Evolutionary conservation across 2,888 invertebrate genomes (phyloP).

Genomic region (Helobdella robusta): DNA sequence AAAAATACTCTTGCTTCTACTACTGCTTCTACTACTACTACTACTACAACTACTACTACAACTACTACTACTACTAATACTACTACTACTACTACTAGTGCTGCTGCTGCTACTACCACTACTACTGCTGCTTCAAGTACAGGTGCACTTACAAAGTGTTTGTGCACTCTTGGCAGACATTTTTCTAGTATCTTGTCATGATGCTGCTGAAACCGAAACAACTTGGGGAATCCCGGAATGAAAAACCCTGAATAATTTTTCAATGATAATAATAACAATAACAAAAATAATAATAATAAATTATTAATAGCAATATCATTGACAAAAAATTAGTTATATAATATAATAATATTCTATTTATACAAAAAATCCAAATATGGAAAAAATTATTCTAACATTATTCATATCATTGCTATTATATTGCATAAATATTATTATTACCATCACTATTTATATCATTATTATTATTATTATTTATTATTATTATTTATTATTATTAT

Average conservation of each 20-base stretch:
- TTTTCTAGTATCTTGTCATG: conserved; percentile 89
- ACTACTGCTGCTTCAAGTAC: neutral
- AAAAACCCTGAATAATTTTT: conserved; percentile 65
- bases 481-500: neutral
- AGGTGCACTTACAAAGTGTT: conserved; percentile 61
- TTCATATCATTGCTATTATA: no score
- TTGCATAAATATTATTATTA: neutral
- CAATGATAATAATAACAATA: no score
- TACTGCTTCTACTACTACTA: no score
- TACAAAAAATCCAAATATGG: no score
- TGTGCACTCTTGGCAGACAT: conserved; percentile 86
- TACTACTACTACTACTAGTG: no score
- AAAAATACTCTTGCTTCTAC: neutral
- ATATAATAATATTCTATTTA: no score
- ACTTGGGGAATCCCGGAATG: conserved; percentile 93
- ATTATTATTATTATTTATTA: neutral
- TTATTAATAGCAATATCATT: no score
- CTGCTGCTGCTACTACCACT: neutral
- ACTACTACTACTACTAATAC: no score
- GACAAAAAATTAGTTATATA: no score
- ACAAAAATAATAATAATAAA: no score
- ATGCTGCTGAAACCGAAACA: conserved; percentile 85
- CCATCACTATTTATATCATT: neutral
- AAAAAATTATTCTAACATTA: no score
- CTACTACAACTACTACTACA: no score